Evolutionary conservation across 1,140 invertebrate genomes (phyloP).

Genomic region (Zaprionus ornatus): DNA sequence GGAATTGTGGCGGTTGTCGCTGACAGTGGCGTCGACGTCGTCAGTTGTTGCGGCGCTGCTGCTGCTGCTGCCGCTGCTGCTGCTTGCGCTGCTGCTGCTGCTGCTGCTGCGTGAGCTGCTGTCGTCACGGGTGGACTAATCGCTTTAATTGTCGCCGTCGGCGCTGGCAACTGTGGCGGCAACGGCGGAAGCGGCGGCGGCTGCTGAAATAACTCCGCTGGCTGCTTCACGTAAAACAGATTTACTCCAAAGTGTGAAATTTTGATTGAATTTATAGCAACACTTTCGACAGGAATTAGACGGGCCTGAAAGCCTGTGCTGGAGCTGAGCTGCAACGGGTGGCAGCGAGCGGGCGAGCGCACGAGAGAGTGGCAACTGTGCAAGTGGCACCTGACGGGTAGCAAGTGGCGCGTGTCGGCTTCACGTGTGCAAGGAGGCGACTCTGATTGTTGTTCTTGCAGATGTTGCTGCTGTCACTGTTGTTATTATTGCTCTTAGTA

Average conservation of each 20-base stretch:
- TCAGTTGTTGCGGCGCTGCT: constrained; percentile 45
- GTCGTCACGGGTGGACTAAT: constrained; percentile 79
- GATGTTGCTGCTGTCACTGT: constrained; percentile 16
- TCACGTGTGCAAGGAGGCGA: neutral
- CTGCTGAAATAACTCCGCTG: constrained; percentile 84
- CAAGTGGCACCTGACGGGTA: neutral
- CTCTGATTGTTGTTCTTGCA: constrained; percentile 14
- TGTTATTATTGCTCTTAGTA: constrained; percentile 8
- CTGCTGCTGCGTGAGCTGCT: constrained; percentile 49
- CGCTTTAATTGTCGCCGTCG: constrained; percentile 83
- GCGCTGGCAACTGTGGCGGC: constrained; percentile 61
- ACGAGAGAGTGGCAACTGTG: constrained; percentile 15
- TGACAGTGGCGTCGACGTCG: constrained; percentile 75
- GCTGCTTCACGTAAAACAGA: constrained; percentile 84
- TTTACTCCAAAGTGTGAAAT: constrained; percentile 84
- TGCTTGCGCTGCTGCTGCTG: constrained; percentile 45
- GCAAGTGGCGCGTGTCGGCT: constrained; percentile 1
- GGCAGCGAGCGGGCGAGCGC: constrained; percentile 42
- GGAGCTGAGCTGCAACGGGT: constrained; percentile 44
- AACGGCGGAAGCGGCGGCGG: constrained; percentile 78
- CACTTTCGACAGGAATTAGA: constrained; percentile 74
- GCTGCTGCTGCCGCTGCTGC: constrained; percentile 46
- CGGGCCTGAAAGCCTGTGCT: neutral
- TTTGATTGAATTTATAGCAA: constrained; percentile 83
- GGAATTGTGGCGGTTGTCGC: constrained; percentile 82